Percentiles rank a stretch among this genome's conserved stretches.
Conservation (phyloP, 2,113 vertebrate species). For the Corythornis madagascariensis region DNA sequence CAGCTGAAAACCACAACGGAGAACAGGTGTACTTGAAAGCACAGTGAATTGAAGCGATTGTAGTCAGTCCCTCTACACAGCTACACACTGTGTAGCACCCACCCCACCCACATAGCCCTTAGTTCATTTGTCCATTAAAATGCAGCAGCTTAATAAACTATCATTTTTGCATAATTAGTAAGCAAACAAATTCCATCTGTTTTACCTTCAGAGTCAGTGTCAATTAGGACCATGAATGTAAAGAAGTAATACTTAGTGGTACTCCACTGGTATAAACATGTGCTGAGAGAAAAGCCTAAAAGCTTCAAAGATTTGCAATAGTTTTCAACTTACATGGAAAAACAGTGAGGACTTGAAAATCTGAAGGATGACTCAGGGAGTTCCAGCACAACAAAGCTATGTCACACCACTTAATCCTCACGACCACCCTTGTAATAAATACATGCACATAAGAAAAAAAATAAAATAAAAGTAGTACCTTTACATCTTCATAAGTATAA, state of each 20-base stretch:
- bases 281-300: constrained; percentile 20
- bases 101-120: background rate
- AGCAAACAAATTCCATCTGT: constrained; percentile 53
- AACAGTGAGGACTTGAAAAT: background rate
- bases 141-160: constrained; percentile 41
- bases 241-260: background rate
- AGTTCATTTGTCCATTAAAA: constrained; percentile 25
- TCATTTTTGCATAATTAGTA: constrained; percentile 54
- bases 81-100: background rate
- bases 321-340: background rate
- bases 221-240: constrained; percentile 16
- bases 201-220: constrained; percentile 30
- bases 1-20: constrained; percentile 43
- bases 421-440: background rate
- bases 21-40: constrained; percentile 45
- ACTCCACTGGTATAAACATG: constrained; percentile 20
- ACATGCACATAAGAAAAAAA: background rate
- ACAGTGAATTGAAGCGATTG: background rate
- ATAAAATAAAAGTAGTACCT: background rate
- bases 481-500: background rate
- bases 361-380: background rate
- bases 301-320: background rate
- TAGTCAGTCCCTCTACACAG: background rate
- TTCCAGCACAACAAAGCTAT: background rate
- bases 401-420: background rate